Evolutionary conservation across 2,888 invertebrate species (phyloP).

Genomic region (Lysandra coridon): DNA sequence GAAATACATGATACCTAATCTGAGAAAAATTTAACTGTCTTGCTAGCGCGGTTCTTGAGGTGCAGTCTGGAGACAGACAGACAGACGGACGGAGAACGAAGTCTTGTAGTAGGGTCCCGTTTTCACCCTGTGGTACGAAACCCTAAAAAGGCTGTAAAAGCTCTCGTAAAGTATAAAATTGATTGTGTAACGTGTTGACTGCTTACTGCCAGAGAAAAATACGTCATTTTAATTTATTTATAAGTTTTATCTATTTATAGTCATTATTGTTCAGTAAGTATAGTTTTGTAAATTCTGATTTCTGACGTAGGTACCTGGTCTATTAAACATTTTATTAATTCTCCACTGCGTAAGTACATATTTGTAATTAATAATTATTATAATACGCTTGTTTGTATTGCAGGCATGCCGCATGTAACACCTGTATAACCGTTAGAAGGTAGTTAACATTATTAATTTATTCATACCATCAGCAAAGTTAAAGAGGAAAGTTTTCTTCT

Average conservation of each 20-base stretch:
- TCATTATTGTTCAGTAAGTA: neutral
- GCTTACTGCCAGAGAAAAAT: neutral
- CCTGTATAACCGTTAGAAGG: neutral
- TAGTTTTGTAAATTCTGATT: neutral
- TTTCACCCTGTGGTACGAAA: no score
- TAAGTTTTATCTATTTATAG: neutral
- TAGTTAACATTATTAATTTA: neutral
- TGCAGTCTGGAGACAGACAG: no score
- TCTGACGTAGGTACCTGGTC: neutral
- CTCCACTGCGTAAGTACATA: neutral
- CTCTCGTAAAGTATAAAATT: no score
- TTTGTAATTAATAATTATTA: neutral
- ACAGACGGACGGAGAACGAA: no score
- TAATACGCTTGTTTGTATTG: neutral
- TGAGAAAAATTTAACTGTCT: no score
- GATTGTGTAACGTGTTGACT: no score
- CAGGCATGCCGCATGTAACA: neutral
- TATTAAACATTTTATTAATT: neutral
- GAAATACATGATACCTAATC: no score
- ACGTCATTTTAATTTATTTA: neutral
- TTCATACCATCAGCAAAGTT: no score
- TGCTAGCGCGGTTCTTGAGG: no score
- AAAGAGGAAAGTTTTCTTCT: no score
- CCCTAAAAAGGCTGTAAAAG: no score
- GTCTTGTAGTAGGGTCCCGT: no score